Percentiles rank a stretch among this genome's conserved stretches.
Conservation (phyloP, 1,140 invertebrate genomes). For the Leptinotarsa defecta region DNA sequence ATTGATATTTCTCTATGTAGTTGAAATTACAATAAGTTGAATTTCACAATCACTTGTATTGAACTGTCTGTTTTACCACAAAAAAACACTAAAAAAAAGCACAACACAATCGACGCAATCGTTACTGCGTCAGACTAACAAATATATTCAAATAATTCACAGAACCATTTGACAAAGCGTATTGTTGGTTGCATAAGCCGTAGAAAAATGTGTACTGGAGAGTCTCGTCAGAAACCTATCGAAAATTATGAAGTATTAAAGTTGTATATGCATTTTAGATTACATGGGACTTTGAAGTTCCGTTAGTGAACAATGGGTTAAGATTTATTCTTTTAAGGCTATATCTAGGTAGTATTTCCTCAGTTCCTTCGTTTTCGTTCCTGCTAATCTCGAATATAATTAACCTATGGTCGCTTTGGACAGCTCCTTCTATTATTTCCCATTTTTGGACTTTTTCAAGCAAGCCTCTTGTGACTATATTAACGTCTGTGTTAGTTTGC, state of each 20-base stretch:
- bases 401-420: neutral
- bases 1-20: conserved; percentile 20
- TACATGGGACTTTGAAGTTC: conserved; percentile 14
- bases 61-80: too few species aligned
- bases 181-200: conserved; percentile 17
- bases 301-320: neutral
- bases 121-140: conserved; percentile 12
- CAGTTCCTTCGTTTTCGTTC: neutral
- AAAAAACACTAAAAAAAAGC: neutral
- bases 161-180: conserved; percentile 17
- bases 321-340: neutral
- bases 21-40: conserved; percentile 13
- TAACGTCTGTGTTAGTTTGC: neutral
- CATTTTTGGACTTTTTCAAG: neutral
- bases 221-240: conserved; percentile 3
- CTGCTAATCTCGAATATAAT: neutral
- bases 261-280: conserved; percentile 16
- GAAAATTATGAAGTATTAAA: conserved; percentile 16
- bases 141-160: conserved; percentile 15
- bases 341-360: neutral
- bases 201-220: conserved; percentile 16
- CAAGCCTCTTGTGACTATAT: neutral
- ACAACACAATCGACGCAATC: conserved; percentile 17
- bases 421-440: neutral
- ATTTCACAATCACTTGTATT: too few species aligned